Evolutionary conservation across 1,140 invertebrate species (phyloP), one percentile per base, ranked within the genome.

Genomic region (Pteromalus puparum): DNA sequence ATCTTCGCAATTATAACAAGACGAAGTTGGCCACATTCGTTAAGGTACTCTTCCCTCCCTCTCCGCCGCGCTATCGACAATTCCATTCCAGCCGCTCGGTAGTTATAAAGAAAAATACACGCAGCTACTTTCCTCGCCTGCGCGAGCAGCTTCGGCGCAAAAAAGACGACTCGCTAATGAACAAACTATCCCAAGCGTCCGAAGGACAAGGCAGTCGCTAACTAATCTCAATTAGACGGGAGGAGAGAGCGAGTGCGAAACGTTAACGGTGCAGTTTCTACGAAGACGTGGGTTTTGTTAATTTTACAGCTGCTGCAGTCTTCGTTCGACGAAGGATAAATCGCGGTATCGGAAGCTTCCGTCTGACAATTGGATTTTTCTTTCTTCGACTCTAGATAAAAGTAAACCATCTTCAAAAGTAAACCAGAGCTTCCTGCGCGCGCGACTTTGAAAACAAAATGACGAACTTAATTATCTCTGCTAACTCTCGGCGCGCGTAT

Each of bases 71-170:
- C 77, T 86, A 89, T 89, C 89, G 89, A 88, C 88, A 88, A 85
- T 88, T 84, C 89, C 86, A 88, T 90, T 79, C 34, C 34, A 1
- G n/a, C n/a, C 77, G 87, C 24, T 15, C 30, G 38, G 26, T 78
- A 74, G 82, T 89, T 89, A 86, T 88, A 77, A 88, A 87, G 88
- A 87, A 86, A 87, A 90, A 89, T 89, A 90, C 85, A 87, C 82
- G 73, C 75, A 83, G 83, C 24, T 72, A 84, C 85, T 87, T 46
- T 46, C 34, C 77, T 53, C 12, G 48, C 67, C 76, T 73, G 34
- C 65, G 28, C 65, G 28, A 74, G 80, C 65, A 84, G 81, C 76
- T 72, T 77, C 67, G 85, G 73, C 6, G n/a, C 6, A 82, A 85
- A 88, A 89, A 89, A 87, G 2, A 48, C 53, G 21, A 61, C 86